phyloP scores from a whole-genome alignment of 2,797 vertebrate genomes.

The Eulemur rubriventer region DNA sequence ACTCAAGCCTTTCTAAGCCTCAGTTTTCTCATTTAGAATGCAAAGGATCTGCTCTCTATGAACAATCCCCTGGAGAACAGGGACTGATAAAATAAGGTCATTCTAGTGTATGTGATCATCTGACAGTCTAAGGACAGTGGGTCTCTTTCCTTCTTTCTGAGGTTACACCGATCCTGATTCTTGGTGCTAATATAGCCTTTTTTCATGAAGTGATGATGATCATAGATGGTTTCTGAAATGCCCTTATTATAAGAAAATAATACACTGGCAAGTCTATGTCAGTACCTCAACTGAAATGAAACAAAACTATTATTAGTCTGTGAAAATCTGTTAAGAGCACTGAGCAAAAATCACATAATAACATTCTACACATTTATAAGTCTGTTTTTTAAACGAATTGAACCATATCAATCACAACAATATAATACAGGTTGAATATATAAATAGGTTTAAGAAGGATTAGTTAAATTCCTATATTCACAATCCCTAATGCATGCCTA shows the following conservation, averaged over 20 bases:
- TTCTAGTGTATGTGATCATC: not conserved
- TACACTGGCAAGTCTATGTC: not conserved
- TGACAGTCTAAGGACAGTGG: not conserved
- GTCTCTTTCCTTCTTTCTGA: not conserved
- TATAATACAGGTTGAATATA: not conserved
- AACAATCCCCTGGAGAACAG: not conserved
- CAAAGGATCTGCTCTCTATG: not conserved
- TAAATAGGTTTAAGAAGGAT: not conserved
- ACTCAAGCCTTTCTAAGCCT: not conserved
- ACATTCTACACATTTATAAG: not conserved
- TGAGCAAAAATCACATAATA: not conserved
- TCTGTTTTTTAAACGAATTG: not conserved
- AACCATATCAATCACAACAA: not conserved
- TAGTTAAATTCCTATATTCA: not conserved
- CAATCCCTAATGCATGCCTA: not conserved
- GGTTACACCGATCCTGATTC: not conserved
- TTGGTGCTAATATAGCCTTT: not conserved
- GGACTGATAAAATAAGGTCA: not conserved
- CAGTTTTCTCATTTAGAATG: not conserved
- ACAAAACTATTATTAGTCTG: not conserved
- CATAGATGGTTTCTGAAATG: not conserved
- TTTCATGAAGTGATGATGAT: not conserved
- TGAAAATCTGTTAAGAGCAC: not conserved
- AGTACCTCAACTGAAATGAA: conserved; percentile 18
- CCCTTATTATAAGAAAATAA: not conserved